Percentiles rank a stretch among this genome's conserved stretches.
phyloP scores from a whole-genome alignment of 2,797 vertebrate species.

The Mus caroli region DNA sequence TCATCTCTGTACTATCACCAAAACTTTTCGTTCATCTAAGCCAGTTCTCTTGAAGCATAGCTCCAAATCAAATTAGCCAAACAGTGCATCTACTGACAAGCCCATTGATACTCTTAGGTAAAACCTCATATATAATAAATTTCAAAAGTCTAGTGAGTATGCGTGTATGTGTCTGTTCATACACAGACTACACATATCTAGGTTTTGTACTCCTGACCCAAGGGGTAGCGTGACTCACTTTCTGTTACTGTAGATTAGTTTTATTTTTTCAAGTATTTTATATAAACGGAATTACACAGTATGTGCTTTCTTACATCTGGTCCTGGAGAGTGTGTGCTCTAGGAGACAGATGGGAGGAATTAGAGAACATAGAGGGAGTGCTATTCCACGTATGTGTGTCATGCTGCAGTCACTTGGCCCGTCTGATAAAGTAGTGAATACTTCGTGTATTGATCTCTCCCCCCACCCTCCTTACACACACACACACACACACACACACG shows the following conservation, averaged over 20 bases:
- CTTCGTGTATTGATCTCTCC: not conserved
- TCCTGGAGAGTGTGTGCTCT: conserved; percentile 28
- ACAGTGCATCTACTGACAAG: conserved; percentile 4
- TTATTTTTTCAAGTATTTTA: conserved; percentile 36
- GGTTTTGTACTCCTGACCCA: not conserved
- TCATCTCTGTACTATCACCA: not conserved
- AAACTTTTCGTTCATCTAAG: not conserved
- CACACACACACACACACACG: not conserved
- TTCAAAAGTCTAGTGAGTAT: not conserved
- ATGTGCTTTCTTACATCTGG: conserved; percentile 5
- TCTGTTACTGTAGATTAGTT: conserved; percentile 51
- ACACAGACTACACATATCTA: not conserved
- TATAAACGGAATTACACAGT: conserved; percentile 20
- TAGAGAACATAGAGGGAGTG: conserved; percentile 11
- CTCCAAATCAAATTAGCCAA: conserved; percentile 6
- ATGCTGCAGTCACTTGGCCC: not conserved
- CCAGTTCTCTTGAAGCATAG: conserved; percentile 16
- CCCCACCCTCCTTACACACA: too few species aligned
- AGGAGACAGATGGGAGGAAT: not conserved
- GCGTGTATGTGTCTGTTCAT: not conserved
- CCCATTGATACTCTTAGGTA: not conserved
- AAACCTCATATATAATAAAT: conserved; percentile 20
- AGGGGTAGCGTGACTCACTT: not conserved
- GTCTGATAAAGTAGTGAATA: not conserved
- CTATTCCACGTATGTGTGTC: not conserved